Evolutionary conservation across 2,888 invertebrate species (phyloP).

Genomic region (Scaptomyza tumidula): DNA sequence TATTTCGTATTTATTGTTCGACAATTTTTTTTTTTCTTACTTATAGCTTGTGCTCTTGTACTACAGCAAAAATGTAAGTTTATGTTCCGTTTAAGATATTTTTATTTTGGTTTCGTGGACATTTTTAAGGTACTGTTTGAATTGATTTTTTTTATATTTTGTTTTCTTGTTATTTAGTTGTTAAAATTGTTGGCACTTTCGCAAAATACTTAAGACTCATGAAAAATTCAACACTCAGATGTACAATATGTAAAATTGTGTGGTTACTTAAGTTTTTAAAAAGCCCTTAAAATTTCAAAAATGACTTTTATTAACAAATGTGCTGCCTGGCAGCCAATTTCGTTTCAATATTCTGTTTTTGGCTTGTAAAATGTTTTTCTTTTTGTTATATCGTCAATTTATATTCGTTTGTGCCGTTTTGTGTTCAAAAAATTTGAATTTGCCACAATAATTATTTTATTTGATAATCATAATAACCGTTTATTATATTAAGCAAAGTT

Average conservation of each 20-base stretch:
- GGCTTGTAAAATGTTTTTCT: slow-evolving; percentile 36
- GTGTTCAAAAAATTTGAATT: slow-evolving; percentile 21
- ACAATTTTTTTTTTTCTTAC: slow-evolving; percentile 46
- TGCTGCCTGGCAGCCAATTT: slow-evolving; percentile 55
- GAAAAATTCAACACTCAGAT: slow-evolving; percentile 74
- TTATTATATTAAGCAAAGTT: slow-evolving; percentile 49
- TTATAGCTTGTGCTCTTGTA: slow-evolving; percentile 48
- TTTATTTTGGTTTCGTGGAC: slow-evolving; percentile 32
- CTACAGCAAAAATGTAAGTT: slow-evolving; percentile 9
- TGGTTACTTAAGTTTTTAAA: slow-evolving; percentile 53
- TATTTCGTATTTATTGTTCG: slow-evolving; percentile 44
- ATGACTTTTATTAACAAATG: slow-evolving; percentile 39
- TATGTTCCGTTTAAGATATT: slow-evolving; percentile 9
- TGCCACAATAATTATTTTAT: slow-evolving; percentile 47
- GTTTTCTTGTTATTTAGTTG: slow-evolving; percentile 8
- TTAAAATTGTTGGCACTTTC: slow-evolving; percentile 58
- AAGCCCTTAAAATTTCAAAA: slow-evolving; percentile 15
- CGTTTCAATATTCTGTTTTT: slow-evolving; percentile 35
- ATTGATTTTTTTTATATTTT: slow-evolving; percentile 38
- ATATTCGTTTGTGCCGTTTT: slow-evolving; percentile 26
- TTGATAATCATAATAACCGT: slow-evolving; percentile 24
- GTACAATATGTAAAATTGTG: slow-evolving; percentile 65
- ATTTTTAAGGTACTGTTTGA: slow-evolving; percentile 65
- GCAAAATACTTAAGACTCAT: slow-evolving; percentile 68
- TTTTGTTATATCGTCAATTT: slow-evolving; percentile 22